Base-by-base conservation (phyloP, 2,797 vertebrate species). In the Tinamus major region DNA sequence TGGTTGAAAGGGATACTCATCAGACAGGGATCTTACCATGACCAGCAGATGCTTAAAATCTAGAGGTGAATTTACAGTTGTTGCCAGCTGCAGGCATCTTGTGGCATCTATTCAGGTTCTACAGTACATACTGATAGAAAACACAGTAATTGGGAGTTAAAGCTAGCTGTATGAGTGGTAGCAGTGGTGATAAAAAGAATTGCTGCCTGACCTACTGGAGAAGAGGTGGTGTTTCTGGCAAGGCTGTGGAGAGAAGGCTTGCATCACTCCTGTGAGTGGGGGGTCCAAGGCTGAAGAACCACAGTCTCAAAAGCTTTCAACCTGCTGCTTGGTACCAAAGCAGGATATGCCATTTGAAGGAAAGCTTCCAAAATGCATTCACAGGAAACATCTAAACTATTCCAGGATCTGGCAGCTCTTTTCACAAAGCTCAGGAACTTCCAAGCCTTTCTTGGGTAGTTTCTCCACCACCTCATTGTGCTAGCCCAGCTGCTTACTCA, bases 1-100 rank as follows among this genome's bases (percentile, higher is more conserved):
- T 39, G 70, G 61, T 82, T 92, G 5, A 1, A 84, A 86, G 85
- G 82, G 41, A 26, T 24, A 61, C 69, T 76, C 59, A 76, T 76
- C 76, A 93, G 88, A 31, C 83, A 89, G 55, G 87, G 85, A 89
- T 94, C 55, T 24, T 94, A 56, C 85, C 70, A 86, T 67, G 70
- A 87, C 49, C 33, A 92, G 48, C 67, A 92, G 44, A 79, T 68
- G 72, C 81, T 72, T 85, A 83, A 90, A 90, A 87, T 89, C 72
- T 90, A 92, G 59, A 70, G 21, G 79, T 93, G 63, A 13, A 27
- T 91, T 83, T 90, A 53, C 19, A 72, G 55, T 37, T 81, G 29
- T 29, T 93, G 72, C 62, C 62, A 89, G 19, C 46, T 89, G 35
- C 79, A 83, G 92, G 31, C 55, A 56, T 5, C 20, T 90, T 67